These are phyloP conservation scores for Mastomys natalensis DNA, from an alignment of 2,113 vertebrate species.

Conservation along the genomic window DNA sequence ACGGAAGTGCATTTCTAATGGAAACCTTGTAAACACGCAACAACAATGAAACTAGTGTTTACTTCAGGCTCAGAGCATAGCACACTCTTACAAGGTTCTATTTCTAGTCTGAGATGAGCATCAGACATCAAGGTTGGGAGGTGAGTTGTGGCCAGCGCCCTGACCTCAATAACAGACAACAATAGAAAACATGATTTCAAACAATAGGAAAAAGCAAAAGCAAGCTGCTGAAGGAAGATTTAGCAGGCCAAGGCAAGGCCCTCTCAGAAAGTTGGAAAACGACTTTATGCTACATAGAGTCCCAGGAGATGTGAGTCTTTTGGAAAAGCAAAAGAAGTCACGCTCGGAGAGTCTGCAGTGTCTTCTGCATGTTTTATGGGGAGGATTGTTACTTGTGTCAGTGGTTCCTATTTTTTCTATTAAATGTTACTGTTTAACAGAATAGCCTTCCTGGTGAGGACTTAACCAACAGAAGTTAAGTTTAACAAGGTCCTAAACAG, in stretches of 20 bases:
- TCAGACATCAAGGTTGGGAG: neutral
- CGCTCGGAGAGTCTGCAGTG: neutral
- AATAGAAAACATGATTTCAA: neutral
- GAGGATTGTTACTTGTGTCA: neutral
- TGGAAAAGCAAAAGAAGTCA: neutral
- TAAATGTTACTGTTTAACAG: slow-evolving; percentile 62
- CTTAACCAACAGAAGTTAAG: slow-evolving; percentile 49
- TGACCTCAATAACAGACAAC: neutral
- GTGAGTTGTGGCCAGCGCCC: neutral
- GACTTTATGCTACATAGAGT: neutral
- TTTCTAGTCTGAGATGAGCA: slow-evolving; percentile 4
- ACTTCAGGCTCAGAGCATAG: neutral
- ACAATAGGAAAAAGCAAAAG: neutral
- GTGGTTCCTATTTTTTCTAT: slow-evolving; percentile 49
- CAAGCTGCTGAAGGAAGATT: neutral
- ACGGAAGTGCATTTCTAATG: slow-evolving; percentile 57
- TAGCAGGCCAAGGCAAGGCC: neutral
- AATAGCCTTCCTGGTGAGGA: slow-evolving; percentile 18
- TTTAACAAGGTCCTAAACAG: slow-evolving; percentile 3
- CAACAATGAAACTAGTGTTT: slow-evolving; percentile 33
- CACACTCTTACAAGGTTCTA: neutral
- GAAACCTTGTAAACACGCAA: slow-evolving; percentile 32
- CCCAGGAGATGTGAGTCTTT: neutral
- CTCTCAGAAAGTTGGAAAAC: neutral
- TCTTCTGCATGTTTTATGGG: neutral